Conservation (phyloP, 2,113 vertebrate species). For the Microtus pennsylvanicus region DNA sequence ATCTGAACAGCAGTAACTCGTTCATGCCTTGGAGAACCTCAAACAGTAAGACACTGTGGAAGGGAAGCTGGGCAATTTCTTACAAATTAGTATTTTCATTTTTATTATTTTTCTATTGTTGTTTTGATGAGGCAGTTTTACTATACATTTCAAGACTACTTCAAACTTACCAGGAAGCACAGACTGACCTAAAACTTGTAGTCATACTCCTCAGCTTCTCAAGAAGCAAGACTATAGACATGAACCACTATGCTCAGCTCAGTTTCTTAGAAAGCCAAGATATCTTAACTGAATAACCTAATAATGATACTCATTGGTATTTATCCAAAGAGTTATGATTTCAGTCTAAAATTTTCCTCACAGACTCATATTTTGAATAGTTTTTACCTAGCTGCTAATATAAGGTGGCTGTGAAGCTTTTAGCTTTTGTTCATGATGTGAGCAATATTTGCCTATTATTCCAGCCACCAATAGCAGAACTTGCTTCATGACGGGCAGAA, state of each 20-base stretch:
- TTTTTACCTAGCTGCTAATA: not conserved
- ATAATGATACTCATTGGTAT: not conserved
- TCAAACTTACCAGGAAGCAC: not conserved
- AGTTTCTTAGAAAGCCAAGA: not conserved
- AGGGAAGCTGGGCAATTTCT: not conserved
- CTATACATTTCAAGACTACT: not conserved
- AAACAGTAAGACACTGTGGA: not conserved
- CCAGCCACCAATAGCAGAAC: not conserved
- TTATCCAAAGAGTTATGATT: not conserved
- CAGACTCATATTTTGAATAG: not conserved
- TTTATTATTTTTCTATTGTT: not conserved
- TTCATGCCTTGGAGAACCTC: not conserved
- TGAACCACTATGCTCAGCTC: not conserved
- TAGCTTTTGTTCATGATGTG: not conserved
- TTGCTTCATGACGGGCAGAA: too few relatives aligned
- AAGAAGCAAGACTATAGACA: not conserved
- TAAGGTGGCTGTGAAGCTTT: not conserved
- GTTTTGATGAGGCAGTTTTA: not conserved
- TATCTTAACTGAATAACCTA: not conserved
- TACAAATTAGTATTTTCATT: not conserved
- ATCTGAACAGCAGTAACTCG: not conserved
- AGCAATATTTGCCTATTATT: not conserved
- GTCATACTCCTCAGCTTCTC: not conserved
- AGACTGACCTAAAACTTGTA: not conserved
- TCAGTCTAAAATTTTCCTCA: not conserved